phyloP scores from a whole-genome alignment of 1,140 invertebrate genomes.

The Carcinoscorpius rotundicauda region DNA sequence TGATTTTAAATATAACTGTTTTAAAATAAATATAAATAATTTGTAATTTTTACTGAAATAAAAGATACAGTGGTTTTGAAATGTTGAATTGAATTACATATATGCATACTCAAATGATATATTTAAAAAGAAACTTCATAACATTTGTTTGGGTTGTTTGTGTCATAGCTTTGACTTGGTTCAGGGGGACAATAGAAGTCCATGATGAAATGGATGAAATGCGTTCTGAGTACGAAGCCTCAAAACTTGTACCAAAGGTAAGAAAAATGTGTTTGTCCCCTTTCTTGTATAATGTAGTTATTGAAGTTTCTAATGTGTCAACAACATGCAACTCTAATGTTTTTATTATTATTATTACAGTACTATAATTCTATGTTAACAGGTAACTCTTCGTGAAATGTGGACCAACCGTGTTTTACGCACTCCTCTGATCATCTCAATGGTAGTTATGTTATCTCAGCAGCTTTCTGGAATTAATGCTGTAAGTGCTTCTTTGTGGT shows the following conservation, averaged over 20 bases:
- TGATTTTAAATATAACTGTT: too few species aligned
- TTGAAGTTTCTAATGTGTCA: background rate
- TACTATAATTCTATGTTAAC: background rate
- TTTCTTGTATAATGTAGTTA: background rate
- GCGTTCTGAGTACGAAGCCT: slow-evolving; percentile 60
- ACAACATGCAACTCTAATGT: background rate
- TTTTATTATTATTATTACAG: background rate
- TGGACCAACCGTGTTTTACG: slow-evolving; percentile 51
- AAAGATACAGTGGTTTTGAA: background rate
- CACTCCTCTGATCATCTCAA: slow-evolving; percentile 63
- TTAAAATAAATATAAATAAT: too few species aligned
- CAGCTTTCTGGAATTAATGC: slow-evolving; percentile 83
- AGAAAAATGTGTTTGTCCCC: background rate
- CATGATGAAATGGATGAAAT: slow-evolving; percentile 80
- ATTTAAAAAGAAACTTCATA: background rate
- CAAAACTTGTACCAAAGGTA: slow-evolving; percentile 52
- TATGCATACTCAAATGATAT: background rate
- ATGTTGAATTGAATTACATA: background rate
- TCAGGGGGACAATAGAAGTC: slow-evolving; percentile 58
- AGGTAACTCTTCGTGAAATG: slow-evolving; percentile 52
- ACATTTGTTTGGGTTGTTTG: slow-evolving; percentile 6
- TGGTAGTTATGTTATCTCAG: slow-evolving; percentile 76
- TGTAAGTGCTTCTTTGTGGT: slow-evolving; percentile 39
- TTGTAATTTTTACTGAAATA: too few species aligned
- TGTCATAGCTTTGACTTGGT: slow-evolving; percentile 52